Percentiles rank a stretch among this genome's conserved stretches.
Conservation (phyloP, 2,888 invertebrate species). For the Drosophila sordidapex region DNA sequence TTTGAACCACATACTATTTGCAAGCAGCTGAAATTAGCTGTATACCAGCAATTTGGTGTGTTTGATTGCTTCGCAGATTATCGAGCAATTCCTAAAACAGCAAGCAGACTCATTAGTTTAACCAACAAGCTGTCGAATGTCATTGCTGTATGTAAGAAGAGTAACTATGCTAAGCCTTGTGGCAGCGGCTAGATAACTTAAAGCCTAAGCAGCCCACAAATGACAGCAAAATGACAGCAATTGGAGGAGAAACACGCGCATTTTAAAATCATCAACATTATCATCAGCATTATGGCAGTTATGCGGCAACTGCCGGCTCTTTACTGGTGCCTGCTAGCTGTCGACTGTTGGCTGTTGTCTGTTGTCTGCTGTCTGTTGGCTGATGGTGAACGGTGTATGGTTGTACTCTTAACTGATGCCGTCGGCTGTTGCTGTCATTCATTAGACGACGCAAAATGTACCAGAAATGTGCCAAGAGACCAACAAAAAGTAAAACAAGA, state of each 20-base stretch:
- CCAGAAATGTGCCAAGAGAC: constrained; percentile 60
- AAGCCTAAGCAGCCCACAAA: constrained; percentile 65
- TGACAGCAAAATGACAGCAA: constrained; percentile 76
- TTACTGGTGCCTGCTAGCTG: constrained; percentile 19
- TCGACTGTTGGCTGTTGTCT: background rate
- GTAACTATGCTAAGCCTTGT: constrained; percentile 33
- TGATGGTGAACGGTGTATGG: constrained; percentile 13
- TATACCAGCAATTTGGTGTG: constrained; percentile 16
- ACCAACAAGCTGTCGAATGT: constrained; percentile 43
- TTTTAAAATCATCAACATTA: constrained; percentile 80
- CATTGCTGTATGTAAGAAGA: constrained; percentile 2
- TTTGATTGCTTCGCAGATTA: constrained; percentile 55
- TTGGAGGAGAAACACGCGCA: constrained; percentile 76
- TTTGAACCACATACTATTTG: constrained; percentile 5
- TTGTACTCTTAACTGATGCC: constrained; percentile 42
- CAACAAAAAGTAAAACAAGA: constrained; percentile 32
- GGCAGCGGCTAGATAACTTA: constrained; percentile 42
- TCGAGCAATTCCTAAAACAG: constrained; percentile 37
- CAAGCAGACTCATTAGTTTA: constrained; percentile 42
- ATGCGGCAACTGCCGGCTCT: constrained; percentile 59
- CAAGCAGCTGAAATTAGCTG: constrained; percentile 14
- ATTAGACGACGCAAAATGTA: constrained; percentile 68
- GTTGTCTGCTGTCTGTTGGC: constrained; percentile 5
- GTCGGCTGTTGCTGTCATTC: constrained; percentile 74
- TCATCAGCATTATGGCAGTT: constrained; percentile 80